Conservation (phyloP, 2,797 vertebrate species). For the Crenichthys baileyi region DNA sequence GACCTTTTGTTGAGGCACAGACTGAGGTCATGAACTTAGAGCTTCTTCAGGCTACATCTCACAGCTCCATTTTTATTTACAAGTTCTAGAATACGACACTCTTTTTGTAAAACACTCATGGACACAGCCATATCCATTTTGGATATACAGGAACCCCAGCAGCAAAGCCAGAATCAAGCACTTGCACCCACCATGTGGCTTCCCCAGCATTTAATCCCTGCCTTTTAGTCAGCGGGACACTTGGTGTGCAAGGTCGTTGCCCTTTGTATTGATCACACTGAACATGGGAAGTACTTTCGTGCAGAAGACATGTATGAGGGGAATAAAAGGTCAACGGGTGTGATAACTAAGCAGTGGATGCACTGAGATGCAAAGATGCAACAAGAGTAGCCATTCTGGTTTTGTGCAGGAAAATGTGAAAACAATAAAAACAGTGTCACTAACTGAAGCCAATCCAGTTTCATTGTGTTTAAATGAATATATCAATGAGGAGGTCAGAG, state of each 20-base stretch:
- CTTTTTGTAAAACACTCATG: constrained; percentile 16
- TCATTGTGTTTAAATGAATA: constrained; percentile 75
- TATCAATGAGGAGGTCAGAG: constrained; percentile 66
- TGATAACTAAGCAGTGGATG: constrained; percentile 60
- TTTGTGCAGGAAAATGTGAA: constrained; percentile 28
- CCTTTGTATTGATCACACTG: constrained; percentile 78
- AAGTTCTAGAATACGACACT: constrained; percentile 55
- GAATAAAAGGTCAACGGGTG: constrained; percentile 72
- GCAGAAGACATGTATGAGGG: constrained; percentile 65
- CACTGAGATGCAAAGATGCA: constrained; percentile 39
- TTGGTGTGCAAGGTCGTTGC: constrained; percentile 73
- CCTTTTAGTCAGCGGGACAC: constrained; percentile 66
- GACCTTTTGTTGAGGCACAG: constrained; percentile 67
- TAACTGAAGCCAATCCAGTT: constrained; percentile 50
- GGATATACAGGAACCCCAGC: constrained; percentile 34
- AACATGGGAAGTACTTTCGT: constrained; percentile 66
- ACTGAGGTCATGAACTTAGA: constrained; percentile 67
- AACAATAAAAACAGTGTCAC: constrained; percentile 42
- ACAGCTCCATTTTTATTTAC: constrained; percentile 68
- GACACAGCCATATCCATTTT: constrained; percentile 21
- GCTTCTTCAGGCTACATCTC: constrained; percentile 46
- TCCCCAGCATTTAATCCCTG: constrained; percentile 67
- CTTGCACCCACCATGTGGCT: constrained; percentile 37
- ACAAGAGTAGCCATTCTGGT: constrained; percentile 44
- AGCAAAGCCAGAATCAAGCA: constrained; percentile 40